A percentile compares a stretch with the other conserved stretches of the same genome.
Evolutionary conservation across 1,140 invertebrate genomes (phyloP).

Genomic region (Solenopsis fugax): DNA sequence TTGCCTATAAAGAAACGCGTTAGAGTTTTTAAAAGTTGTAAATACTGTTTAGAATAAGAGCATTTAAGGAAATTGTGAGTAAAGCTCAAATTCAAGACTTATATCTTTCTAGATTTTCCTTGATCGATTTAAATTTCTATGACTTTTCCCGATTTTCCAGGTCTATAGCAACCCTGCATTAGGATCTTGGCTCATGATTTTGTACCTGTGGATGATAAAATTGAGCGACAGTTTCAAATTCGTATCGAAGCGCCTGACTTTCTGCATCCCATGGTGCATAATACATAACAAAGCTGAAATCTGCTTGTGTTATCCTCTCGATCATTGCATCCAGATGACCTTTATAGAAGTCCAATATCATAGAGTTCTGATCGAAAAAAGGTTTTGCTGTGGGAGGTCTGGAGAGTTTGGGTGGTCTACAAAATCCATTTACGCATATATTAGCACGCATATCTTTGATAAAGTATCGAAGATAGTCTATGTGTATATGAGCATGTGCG

Average conservation of each 20-base stretch:
- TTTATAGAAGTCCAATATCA: conserved; percentile 91
- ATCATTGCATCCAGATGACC: conserved; percentile 90
- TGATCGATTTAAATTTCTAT: no score
- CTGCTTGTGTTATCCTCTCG: conserved; percentile 87
- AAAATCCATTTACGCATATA: conserved; percentile 70
- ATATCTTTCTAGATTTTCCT: no score
- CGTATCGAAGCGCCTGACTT: conserved; percentile 89
- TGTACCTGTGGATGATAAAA: conserved; percentile 90
- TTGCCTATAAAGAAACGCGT: no score
- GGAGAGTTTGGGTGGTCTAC: conserved; percentile 89
- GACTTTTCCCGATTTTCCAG: no score
- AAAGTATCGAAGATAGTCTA: background rate
- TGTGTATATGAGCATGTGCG: background rate
- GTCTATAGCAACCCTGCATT: no score
- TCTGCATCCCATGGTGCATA: conserved; percentile 96
- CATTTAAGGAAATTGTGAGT: no score
- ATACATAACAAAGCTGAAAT: conserved; percentile 94
- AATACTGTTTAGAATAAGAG: no score
- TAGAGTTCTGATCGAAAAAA: conserved; percentile 90
- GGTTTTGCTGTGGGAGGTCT: conserved; percentile 89
- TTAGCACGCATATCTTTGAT: background rate
- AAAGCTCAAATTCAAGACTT: no score
- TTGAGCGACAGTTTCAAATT: conserved; percentile 91
- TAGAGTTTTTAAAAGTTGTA: no score
- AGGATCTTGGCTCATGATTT: background rate